phyloP scores from a whole-genome alignment of 2,888 invertebrate species.

The Cosmia trapezina region DNA sequence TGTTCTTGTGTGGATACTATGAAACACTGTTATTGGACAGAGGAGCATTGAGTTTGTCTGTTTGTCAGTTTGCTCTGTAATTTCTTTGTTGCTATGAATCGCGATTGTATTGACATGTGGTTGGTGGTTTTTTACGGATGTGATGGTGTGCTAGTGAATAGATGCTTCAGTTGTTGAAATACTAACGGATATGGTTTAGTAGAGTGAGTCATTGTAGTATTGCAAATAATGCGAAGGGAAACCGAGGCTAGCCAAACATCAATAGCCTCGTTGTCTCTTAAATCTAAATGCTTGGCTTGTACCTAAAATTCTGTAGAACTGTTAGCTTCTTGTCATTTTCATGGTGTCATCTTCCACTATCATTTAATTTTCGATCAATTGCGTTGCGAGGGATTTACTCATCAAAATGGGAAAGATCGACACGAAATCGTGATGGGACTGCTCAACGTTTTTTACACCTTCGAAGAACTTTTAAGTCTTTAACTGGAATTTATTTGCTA shows the following conservation, averaged over 20 bases:
- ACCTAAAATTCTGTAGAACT: slow-evolving; percentile 2
- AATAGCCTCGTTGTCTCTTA: slow-evolving; percentile 41
- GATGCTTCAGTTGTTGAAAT: slow-evolving; percentile 60
- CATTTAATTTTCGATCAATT: neutral
- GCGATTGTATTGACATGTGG: slow-evolving; percentile 85
- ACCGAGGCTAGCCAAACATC: slow-evolving; percentile 39
- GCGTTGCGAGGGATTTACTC: neutral
- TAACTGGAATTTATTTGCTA: neutral
- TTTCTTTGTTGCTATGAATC: slow-evolving; percentile 88
- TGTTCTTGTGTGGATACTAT: slow-evolving; percentile 86
- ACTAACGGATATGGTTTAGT: slow-evolving; percentile 61
- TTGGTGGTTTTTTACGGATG: slow-evolving; percentile 70
- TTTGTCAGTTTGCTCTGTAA: slow-evolving; percentile 81
- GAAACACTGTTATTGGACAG: slow-evolving; percentile 88
- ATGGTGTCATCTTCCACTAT: neutral
- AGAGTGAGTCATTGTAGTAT: slow-evolving; percentile 58
- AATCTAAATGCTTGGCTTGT: slow-evolving; percentile 13
- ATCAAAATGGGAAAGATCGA: neutral
- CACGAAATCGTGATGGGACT: neutral
- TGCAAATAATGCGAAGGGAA: slow-evolving; percentile 51
- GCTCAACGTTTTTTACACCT: neutral
- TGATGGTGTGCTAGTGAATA: slow-evolving; percentile 60
- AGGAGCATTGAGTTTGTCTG: slow-evolving; percentile 82
- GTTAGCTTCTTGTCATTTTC: neutral
- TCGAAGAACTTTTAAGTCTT: neutral